Conservation (phyloP, 1,140 invertebrate species). For the Palaemon carinicauda region DNA sequence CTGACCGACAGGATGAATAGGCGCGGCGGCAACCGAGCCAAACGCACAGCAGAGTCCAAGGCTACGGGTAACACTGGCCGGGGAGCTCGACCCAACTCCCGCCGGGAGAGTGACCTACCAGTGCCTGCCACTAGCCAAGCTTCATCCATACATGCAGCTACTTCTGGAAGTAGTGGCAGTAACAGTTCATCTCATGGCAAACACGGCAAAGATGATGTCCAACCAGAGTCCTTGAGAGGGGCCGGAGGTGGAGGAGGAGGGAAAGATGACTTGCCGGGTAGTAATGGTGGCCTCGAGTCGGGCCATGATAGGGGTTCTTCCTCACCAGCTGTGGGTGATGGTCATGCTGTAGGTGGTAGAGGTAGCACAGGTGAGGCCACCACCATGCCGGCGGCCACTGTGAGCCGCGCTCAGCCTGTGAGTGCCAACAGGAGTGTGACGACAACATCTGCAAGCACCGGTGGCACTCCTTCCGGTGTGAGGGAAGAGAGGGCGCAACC, state of each 20-base stretch:
- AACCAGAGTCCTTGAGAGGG: conserved; percentile 10
- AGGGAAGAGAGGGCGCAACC: conserved; percentile 42
- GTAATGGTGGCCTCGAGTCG: no score
- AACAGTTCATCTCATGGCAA: conserved; percentile 30
- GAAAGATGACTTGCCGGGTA: background rate
- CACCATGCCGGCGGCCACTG: conserved; percentile 44
- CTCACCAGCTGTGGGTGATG: background rate
- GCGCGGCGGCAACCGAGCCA: conserved; percentile 48
- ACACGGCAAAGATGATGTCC: conserved; percentile 1
- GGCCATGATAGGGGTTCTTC: conserved; percentile 10
- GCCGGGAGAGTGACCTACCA: conserved; percentile 38
- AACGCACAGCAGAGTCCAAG: conserved; percentile 45
- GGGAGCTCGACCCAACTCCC: conserved; percentile 24
- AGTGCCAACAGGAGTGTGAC: conserved; percentile 28
- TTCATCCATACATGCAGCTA: background rate
- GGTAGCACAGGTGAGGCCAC: background rate
- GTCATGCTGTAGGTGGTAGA: conserved; percentile 1
- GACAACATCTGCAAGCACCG: conserved; percentile 10
- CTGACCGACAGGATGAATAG: conserved; percentile 50
- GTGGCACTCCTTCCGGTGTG: conserved; percentile 5
- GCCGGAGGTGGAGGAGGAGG: conserved; percentile 9
- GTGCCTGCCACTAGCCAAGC: background rate
- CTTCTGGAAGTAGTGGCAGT: background rate
- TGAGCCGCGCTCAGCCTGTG: conserved; percentile 22
- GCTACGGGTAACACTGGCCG: conserved; percentile 33